Evolutionary conservation across 2,888 invertebrate species (phyloP), one percentile per base, ranked within the genome.

Genomic region (Iselma pallidipennis): DNA sequence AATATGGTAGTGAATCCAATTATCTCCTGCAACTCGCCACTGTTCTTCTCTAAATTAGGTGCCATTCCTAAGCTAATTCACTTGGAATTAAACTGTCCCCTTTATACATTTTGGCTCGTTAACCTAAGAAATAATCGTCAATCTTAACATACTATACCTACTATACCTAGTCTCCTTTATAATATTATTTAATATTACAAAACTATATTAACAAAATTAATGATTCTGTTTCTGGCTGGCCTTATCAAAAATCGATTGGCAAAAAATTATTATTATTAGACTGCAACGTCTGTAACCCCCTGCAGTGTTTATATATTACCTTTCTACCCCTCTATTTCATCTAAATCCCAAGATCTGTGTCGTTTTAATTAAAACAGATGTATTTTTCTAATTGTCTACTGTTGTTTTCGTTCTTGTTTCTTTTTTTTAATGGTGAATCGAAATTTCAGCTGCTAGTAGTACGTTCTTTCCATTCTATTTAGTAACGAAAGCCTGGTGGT

Each of bases 281-380:
- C n/a, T n/a, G 42, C 19, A 42, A 42, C 42, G 42, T 19, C 19
- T 42, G 42, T 21, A 7, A 42, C 42, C 42, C 42, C 42, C 42
- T 4, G 21, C 10, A 42, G 42, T 42, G 42, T 42, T 42, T 42
- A 42, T 42, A 42, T 42, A 42, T 42, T 42, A 42, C 19, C 42
- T 42, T 42, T 19, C 19, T 42, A 42, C 42, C 42, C 42, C 42
- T 42, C 42, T 42, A 42, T 42, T 42, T 21, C 42, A 69, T 62
- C 69, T 62, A 72, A 74, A 72, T 71, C 73, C 71, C 70, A 65
- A 63, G 65, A 69, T 68, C 57, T 67, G 66, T 71, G 71, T 72
- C 74, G 71, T 69, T 69, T 72, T 78, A 79, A 79, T 79, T 78
- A 79, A 76, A 78, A 79, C 79, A 78, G 78, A 80, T 80, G 79